These are phyloP conservation scores for Rhingia campestris DNA, from an alignment of 2,888 invertebrate species.

Conservation along the genomic window DNA sequence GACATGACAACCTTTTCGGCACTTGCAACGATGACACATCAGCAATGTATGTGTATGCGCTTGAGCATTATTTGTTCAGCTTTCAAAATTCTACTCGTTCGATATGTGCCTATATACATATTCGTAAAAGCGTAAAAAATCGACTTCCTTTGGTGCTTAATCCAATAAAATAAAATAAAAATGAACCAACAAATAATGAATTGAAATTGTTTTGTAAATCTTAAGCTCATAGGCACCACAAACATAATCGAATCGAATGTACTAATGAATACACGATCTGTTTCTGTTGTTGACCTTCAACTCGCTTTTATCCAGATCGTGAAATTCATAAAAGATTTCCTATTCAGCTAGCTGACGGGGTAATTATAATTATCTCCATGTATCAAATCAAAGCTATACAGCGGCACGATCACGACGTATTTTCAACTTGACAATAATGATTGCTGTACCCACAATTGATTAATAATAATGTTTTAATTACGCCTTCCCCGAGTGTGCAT, in stretches of 20 bases:
- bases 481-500: not conserved
- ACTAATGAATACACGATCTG: conserved; percentile 10
- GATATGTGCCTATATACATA: too few species aligned
- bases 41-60: too few species aligned
- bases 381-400: not conserved
- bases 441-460: not conserved
- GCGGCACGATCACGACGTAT: conserved; percentile 1
- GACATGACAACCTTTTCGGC: too few species aligned
- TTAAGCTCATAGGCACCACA: not conserved
- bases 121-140: too few species aligned
- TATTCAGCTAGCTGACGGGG: not conserved
- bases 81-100: too few species aligned
- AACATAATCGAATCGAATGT: not conserved
- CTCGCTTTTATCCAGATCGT: conserved; percentile 1
- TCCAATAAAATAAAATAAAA: too few species aligned
- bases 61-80: too few species aligned
- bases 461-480: not conserved
- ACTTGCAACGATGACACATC: too few species aligned
- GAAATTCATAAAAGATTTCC: not conserved
- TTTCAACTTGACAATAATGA: conserved; percentile 2
- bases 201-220: too few species aligned
- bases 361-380: not conserved
- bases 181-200: too few species aligned
- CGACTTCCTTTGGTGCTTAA: too few species aligned
- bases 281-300: conserved; percentile 26